phyloP scores from a whole-genome alignment of 2,888 invertebrate species.

The Sesamia inferens region DNA sequence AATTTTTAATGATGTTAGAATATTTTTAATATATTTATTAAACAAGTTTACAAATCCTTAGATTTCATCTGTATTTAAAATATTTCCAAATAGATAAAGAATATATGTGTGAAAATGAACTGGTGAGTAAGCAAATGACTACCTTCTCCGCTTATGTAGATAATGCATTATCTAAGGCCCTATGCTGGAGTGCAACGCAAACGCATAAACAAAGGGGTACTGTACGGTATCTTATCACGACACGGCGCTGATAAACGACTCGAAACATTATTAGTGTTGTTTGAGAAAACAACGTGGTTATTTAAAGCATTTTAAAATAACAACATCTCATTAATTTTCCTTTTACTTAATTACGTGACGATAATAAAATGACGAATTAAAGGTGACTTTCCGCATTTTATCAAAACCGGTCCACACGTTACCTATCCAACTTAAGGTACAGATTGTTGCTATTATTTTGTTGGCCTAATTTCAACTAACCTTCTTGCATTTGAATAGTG shows the following conservation, averaged over 20 bases:
- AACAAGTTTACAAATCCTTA: background rate
- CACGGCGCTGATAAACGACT: conserved; percentile 78
- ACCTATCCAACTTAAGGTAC: conserved; percentile 11
- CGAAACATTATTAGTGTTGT: conserved; percentile 80
- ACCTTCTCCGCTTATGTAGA: conserved; percentile 76
- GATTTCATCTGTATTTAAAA: conserved; percentile 22
- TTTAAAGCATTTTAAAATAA: conserved; percentile 65
- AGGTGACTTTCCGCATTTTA: conserved; percentile 44
- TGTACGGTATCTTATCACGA: conserved; percentile 85
- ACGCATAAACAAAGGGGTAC: conserved; percentile 85
- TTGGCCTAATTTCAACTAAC: conserved; percentile 2
- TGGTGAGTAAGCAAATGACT: conserved; percentile 79
- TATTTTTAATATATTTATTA: conserved; percentile 7
- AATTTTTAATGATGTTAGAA: conserved; percentile 14
- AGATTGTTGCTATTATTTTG: conserved; percentile 17
- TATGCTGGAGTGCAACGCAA: conserved; percentile 80
- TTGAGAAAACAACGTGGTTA: conserved; percentile 74
- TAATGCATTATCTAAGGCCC: conserved; percentile 84
- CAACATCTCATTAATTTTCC: conserved; percentile 62
- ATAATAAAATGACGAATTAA: conserved; percentile 29
- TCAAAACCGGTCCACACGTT: conserved; percentile 34
- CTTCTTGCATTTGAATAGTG: background rate
- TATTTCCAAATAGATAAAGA: conserved; percentile 73
- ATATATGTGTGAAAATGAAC: conserved; percentile 61
- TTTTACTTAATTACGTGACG: conserved; percentile 56